phyloP scores from a whole-genome alignment of 2,113 vertebrate species.

The Aptenodytes forsteri region DNA sequence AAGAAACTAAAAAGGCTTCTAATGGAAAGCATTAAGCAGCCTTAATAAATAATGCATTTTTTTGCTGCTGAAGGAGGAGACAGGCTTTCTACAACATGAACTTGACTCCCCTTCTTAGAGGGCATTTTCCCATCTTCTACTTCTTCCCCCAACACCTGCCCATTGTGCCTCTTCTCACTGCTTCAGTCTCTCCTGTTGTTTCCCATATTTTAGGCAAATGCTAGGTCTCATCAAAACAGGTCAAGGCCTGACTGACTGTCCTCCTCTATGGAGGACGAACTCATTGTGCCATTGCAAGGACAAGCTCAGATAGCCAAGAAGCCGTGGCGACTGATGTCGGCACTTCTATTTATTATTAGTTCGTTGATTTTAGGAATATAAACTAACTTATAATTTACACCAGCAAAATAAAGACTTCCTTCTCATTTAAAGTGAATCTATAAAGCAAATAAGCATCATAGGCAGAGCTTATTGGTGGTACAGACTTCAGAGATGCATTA shows the following conservation, averaged over 20 bases:
- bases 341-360: neutral
- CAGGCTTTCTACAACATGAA: neutral
- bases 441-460: neutral
- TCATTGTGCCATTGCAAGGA: neutral
- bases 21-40: neutral
- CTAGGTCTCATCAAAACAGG: neutral
- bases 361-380: neutral
- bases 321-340: neutral
- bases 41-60: neutral
- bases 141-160: neutral
- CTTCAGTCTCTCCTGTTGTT: neutral
- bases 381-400: neutral
- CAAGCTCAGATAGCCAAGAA: neutral
- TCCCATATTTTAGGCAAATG: neutral
- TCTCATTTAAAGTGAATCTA: neutral
- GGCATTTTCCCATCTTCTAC: neutral
- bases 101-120: neutral
- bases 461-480: neutral
- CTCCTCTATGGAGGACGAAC: neutral
- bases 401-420: neutral
- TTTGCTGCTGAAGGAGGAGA: neutral
- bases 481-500: neutral
- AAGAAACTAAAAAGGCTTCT: neutral
- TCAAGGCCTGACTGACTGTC: neutral
- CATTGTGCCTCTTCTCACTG: neutral